Evolutionary conservation across 2,797 vertebrate genomes (phyloP), one percentile per base, ranked within the genome.

Genomic region (Halcyon smyrnensis): DNA sequence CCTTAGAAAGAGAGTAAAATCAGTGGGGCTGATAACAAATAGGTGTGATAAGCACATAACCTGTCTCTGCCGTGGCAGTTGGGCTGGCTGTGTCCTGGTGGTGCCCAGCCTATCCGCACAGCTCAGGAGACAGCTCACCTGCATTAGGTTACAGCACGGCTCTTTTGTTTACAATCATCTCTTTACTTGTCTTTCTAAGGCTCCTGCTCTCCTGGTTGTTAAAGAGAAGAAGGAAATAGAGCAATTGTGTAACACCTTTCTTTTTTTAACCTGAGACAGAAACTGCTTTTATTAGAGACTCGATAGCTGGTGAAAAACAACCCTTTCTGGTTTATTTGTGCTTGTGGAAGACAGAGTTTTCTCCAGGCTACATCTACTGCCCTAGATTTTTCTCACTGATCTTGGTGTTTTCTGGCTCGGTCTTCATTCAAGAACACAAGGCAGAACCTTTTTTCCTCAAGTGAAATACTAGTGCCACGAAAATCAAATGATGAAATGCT

Each of bases 221-320:
- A 79, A 94, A 84, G 5, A 94, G 86, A 77, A 80, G 83, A 82
- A 78, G 28, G 76, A 94, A 93, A 90, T 63, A 87, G 91, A 97
- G 71, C 93, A 92, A 93, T 96, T 95, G 93, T 91, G 84, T 95
- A 96, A 95, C 90, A 85, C 92, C 70, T 94, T 82, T 59, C 50
- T 86, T 89, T 96, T 96, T 96, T 94, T 85, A 85, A 94, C 78
- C 84, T 75, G 78, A 95, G 81, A 95, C 92, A 91, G 78, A 93
- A 92, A 76, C 85, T 54, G 71, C 71, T 89, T 90, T 92, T 94
- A 95, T 78, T 83, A 71, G 65, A 63, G 62, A 45, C 51, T 60
- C 15, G 9, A 12, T 17, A 12, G 23, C 56, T 73, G 80, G 28
- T 65, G 50, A 73, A 78, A 93, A 94, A 51, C 60, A 94, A 78